Base-by-base conservation (phyloP, 2,888 invertebrate species). In the Trissolcus brochymenae region DNA sequence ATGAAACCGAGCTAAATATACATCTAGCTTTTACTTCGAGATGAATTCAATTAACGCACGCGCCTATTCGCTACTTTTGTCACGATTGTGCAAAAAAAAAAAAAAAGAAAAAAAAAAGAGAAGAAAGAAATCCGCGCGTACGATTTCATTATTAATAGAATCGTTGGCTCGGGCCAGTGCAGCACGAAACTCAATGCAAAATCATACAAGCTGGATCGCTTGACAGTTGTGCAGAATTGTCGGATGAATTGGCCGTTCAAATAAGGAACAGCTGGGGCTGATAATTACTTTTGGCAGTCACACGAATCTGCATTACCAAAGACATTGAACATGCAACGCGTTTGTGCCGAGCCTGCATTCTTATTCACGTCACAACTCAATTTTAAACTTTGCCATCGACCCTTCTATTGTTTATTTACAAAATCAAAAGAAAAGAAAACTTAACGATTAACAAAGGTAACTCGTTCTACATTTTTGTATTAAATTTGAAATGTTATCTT, bases 1-100 rank as follows among this genome's bases (percentile, higher is more conserved):
- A 76, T 65, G 70, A 65, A 76, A 61, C 76, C 68, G 49, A 46
- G 68, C 70, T 75, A 75, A 75, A 75, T 70, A 70, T 75, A 75
- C 75, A 46, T 59, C 53, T 41, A 70, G 75, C 75, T 75, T 75
- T 75, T 75, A 75, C 75, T 75, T 75, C 56, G 43, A 64, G 70
- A 75, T 75, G 54, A 70, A 75, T 65, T 54, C 59, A 75, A 70
- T 75, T 75, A 59, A 59, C 70, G 29, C 54, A 62, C 51, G 55
- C 55, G 46, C 59, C 65, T 64, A 53, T 60, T 16, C 49, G 46
- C 19, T 19, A 57, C 49, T 65, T 57, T 74, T 74, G 43, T 62
- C 43, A 41, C 55, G 57, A 74, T 46, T 14, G 46, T 14, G 14
- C 7, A 46, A 3, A 46, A 46, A n/a, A 46, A 46, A n/a, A n/a